Conservation (phyloP, 2,797 vertebrate species). For the Malacoraja senta region DNA sequence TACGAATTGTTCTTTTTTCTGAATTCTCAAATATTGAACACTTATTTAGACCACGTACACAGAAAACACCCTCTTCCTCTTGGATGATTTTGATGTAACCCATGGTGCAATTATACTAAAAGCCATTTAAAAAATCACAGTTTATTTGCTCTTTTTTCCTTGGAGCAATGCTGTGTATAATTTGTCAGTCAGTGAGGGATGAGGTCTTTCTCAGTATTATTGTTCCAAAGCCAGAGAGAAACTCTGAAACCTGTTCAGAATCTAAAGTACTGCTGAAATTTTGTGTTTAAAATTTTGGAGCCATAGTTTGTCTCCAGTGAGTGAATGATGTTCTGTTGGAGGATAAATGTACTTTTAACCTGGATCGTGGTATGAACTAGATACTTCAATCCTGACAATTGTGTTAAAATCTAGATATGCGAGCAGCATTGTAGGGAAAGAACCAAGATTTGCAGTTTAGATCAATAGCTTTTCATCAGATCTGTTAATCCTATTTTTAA, state of each 20-base stretch:
- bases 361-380: background rate
- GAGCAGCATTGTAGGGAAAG: too few species aligned
- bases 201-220: background rate
- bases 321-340: background rate
- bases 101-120: background rate
- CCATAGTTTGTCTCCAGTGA: background rate
- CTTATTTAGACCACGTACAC: background rate
- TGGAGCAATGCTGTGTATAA: too few species aligned
- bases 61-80: background rate
- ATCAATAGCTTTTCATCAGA: too few species aligned
- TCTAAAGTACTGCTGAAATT: background rate
- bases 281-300: background rate
- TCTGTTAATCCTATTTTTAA: background rate
- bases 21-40: background rate
- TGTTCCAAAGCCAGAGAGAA: background rate
- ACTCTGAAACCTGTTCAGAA: background rate
- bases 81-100: background rate
- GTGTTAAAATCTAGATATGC: background rate
- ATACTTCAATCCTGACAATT: background rate
- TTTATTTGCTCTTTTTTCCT: background rate
- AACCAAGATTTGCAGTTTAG: too few species aligned
- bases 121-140: background rate
- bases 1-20: background rate
- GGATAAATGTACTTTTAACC: background rate
- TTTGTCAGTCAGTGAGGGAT: too few species aligned